phyloP scores from a whole-genome alignment of 2,888 invertebrate species.

The Luperina testacea region DNA sequence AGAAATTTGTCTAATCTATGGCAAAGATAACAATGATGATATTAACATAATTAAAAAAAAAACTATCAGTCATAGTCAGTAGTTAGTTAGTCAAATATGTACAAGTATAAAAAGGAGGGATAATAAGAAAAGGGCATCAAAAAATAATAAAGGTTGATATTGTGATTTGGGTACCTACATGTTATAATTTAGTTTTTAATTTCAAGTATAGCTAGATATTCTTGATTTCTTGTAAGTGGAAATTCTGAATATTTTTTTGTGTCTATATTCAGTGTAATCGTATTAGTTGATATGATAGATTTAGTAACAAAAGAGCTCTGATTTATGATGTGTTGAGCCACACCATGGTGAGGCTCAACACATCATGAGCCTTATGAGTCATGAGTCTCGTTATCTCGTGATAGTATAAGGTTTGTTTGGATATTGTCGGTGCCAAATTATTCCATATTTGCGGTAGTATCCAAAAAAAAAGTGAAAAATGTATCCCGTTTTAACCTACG shows the following conservation, averaged over 20 bases:
- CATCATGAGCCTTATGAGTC: too few species aligned
- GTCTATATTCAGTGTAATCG: slow-evolving; percentile 43
- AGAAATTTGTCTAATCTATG: neutral
- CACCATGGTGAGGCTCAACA: neutral
- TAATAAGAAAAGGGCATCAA: neutral
- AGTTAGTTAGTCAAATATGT: too few species aligned
- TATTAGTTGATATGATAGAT: slow-evolving; percentile 65
- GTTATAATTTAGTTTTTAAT: neutral
- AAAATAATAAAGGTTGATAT: neutral
- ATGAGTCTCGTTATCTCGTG: neutral
- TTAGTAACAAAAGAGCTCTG: slow-evolving; percentile 60
- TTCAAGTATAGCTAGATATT: neutral
- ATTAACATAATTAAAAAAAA: neutral
- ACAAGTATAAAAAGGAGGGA: neutral
- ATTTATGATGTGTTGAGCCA: slow-evolving; percentile 46
- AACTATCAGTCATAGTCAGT: too few species aligned
- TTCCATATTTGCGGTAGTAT: neutral
- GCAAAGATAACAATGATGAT: neutral
- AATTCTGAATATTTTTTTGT: slow-evolving; percentile 15
- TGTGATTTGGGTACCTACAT: neutral
- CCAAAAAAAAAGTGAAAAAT: neutral
- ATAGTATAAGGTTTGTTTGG: slow-evolving; percentile 5
- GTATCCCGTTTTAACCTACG: too few species aligned
- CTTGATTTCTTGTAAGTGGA: neutral
- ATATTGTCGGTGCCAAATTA: neutral